A percentile compares a stretch with the other conserved stretches of the same genome.
Conservation (phyloP, 2,113 vertebrate species). For the Mustelus asterias region DNA sequence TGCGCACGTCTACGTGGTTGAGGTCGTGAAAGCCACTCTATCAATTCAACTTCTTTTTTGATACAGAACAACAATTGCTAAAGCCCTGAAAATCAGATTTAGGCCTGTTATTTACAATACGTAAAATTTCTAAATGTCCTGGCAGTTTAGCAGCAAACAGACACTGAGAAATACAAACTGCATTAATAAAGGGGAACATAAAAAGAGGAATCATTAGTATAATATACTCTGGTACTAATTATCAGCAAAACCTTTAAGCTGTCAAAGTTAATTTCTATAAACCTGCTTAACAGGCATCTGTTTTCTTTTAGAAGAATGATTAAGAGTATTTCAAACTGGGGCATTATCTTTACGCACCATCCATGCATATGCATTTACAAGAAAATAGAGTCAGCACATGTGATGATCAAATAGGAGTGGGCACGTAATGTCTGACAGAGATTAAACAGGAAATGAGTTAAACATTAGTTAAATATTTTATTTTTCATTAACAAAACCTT, state of each 20-base stretch:
- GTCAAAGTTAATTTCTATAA: conserved; percentile 1
- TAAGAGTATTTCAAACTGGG: not conserved
- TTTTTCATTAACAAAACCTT: not conserved
- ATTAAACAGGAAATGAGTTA: not conserved
- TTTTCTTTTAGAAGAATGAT: not conserved
- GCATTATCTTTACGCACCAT: not conserved
- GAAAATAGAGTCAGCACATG: not conserved
- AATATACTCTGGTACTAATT: not conserved
- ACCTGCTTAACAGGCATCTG: not conserved
- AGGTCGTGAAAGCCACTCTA: not conserved
- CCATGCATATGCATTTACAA: not conserved
- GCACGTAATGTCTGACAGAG: not conserved
- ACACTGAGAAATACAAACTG: not conserved
- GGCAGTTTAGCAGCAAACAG: not conserved
- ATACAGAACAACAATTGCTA: not conserved
- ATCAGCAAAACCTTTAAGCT: not conserved
- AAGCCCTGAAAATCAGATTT: not conserved
- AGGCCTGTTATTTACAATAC: not conserved
- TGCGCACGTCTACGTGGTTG: no score
- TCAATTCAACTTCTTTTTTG: not conserved
- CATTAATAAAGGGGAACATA: not conserved
- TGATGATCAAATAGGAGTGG: not conserved
- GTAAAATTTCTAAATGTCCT: not conserved
- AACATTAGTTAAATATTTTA: not conserved
- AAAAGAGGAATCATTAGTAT: not conserved